These are phyloP conservation scores for Nipponacmea schrenckii DNA, from an alignment of 2,888 invertebrate species.

Conservation along the genomic window DNA sequence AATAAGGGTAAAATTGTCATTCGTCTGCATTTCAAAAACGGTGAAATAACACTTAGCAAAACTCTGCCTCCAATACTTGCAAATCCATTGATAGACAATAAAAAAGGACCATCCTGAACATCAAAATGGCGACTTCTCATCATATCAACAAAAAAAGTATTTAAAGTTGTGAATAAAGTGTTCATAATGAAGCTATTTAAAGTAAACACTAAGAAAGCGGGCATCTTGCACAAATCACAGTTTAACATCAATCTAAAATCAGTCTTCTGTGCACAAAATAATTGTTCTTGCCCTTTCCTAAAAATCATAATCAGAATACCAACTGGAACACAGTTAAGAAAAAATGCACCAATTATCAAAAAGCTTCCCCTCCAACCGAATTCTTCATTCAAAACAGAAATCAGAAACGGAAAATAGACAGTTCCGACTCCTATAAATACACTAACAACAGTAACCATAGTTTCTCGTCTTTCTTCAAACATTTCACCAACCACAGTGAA, in stretches of 20 bases:
- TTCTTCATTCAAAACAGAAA: background rate
- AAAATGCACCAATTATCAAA: background rate
- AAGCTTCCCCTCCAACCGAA: background rate
- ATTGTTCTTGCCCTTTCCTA: background rate
- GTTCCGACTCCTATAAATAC: background rate
- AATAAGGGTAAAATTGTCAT: background rate
- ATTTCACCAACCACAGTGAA: background rate
- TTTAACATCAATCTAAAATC: background rate
- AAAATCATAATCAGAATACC: background rate
- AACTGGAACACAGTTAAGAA: conserved; percentile 3
- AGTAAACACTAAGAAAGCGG: background rate
- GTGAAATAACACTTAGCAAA: background rate
- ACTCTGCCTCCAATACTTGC: background rate
- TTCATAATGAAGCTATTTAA: background rate
- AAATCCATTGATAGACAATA: background rate
- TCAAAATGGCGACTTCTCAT: background rate
- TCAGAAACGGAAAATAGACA: background rate
- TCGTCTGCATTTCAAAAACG: background rate
- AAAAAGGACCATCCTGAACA: background rate
- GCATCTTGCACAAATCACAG: background rate
- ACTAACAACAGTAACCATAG: background rate
- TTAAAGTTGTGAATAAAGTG: background rate
- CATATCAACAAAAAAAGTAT: conserved; percentile 3
- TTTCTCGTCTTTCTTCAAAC: background rate
- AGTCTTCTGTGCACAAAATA: background rate